phyloP scores from a whole-genome alignment of 2,113 vertebrate genomes.

The Meles meles region DNA sequence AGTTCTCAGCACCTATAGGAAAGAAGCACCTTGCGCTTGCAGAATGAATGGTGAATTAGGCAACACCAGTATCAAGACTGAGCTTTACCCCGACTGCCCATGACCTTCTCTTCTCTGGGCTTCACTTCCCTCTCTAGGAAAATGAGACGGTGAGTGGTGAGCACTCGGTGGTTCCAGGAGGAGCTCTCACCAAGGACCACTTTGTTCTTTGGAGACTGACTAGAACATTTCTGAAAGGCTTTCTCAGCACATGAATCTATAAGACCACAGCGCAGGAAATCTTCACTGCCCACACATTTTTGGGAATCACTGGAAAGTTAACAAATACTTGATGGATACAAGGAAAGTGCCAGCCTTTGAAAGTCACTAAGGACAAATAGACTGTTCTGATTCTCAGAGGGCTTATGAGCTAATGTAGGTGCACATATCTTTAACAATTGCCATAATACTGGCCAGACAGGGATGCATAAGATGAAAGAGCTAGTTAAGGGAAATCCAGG shows the following conservation, averaged over 20 bases:
- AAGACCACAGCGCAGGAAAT: background rate
- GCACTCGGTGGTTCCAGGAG: background rate
- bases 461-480: background rate
- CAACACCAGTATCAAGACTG: background rate
- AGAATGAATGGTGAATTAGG: background rate
- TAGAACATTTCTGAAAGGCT: background rate
- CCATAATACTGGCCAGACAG: background rate
- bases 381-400: background rate
- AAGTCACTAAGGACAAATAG: background rate
- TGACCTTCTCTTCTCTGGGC: background rate
- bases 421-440: background rate
- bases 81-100: background rate
- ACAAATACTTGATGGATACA: background rate
- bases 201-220: background rate
- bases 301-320: background rate
- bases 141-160: background rate
- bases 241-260: background rate
- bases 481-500: background rate
- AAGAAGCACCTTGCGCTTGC: background rate
- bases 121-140: background rate
- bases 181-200: background rate
- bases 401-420: background rate
- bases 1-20: background rate
- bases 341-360: background rate
- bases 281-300: background rate